Conservation (phyloP, 2,888 invertebrate genomes). For the Agriopis aurantiaria region DNA sequence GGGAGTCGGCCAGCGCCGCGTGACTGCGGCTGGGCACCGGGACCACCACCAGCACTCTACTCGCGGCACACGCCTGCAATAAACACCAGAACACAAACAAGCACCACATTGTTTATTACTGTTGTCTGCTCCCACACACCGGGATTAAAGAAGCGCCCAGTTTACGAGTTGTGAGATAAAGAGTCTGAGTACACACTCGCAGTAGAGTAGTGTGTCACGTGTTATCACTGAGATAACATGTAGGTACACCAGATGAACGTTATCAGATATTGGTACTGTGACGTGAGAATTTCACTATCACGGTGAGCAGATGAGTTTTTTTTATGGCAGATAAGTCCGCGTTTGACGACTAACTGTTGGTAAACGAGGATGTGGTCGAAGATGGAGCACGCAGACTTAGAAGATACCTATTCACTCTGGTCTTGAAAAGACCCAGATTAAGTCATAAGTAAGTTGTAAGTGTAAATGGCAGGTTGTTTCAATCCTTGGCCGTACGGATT, state of each 20-base stretch:
- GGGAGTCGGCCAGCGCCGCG: constrained; percentile 58
- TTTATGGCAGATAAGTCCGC: too few relatives aligned
- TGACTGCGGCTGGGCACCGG: constrained; percentile 60
- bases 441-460: too few relatives aligned
- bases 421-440: too few relatives aligned
- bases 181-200: neutral
- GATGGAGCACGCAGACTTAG: too few relatives aligned
- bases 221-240: constrained; percentile 36
- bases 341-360: too few relatives aligned
- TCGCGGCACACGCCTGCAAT: constrained; percentile 38
- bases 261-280: constrained; percentile 6
- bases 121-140: neutral
- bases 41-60: constrained; percentile 58
- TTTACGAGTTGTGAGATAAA: constrained; percentile 1
- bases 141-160: constrained; percentile 3
- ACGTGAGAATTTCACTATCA: neutral
- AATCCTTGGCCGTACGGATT: too few relatives aligned
- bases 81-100: constrained; percentile 40
- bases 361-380: too few relatives aligned
- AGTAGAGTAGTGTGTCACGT: neutral
- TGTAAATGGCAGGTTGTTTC: too few relatives aligned
- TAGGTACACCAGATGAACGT: constrained; percentile 13
- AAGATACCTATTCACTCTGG: too few relatives aligned
- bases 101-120: constrained; percentile 27
- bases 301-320: neutral